Evolutionary conservation across 2,888 invertebrate species (phyloP).

Genomic region (Acleris cristana): DNA sequence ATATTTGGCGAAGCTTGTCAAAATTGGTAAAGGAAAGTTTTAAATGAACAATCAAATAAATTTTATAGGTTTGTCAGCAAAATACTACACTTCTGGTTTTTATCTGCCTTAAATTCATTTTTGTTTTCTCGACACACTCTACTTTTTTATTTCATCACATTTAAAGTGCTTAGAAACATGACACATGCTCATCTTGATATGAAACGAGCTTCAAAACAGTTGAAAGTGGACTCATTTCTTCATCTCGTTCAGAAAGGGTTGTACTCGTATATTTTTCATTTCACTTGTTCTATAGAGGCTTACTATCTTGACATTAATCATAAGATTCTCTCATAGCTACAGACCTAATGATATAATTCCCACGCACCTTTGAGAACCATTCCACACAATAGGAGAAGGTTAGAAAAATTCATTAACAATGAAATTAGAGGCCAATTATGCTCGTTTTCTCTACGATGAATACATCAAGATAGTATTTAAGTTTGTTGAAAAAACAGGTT

Average conservation of each 20-base stretch:
- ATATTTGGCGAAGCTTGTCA: conserved; percentile 3
- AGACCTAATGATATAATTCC: conserved; percentile 45
- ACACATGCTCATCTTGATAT: neutral
- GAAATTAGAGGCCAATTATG: conserved; percentile 40
- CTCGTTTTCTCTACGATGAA: conserved; percentile 41
- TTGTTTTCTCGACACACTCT: too few relatives aligned
- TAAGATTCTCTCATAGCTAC: conserved; percentile 36
- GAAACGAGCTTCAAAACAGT: conserved; percentile 8
- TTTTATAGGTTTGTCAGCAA: neutral
- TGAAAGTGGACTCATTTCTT: conserved; percentile 3
- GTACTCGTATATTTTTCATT: conserved; percentile 21
- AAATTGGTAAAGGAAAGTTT: neutral
- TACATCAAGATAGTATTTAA: conserved; percentile 35
- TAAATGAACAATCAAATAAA: neutral
- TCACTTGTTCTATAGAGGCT: conserved; percentile 30
- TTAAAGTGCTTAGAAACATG: too few relatives aligned
- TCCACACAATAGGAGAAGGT: conserved; percentile 43
- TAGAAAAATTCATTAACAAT: conserved; percentile 40
- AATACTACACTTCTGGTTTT: too few relatives aligned
- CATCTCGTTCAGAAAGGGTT: conserved; percentile 37
- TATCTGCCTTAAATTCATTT: too few relatives aligned
- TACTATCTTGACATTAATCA: conserved; percentile 49
- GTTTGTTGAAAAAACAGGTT: conserved; percentile 11
- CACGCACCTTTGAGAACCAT: conserved; percentile 43
- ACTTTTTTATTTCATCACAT: too few relatives aligned